Evolutionary conservation across 2,797 vertebrate species (phyloP).

Genomic region (Somateria mollissima): DNA sequence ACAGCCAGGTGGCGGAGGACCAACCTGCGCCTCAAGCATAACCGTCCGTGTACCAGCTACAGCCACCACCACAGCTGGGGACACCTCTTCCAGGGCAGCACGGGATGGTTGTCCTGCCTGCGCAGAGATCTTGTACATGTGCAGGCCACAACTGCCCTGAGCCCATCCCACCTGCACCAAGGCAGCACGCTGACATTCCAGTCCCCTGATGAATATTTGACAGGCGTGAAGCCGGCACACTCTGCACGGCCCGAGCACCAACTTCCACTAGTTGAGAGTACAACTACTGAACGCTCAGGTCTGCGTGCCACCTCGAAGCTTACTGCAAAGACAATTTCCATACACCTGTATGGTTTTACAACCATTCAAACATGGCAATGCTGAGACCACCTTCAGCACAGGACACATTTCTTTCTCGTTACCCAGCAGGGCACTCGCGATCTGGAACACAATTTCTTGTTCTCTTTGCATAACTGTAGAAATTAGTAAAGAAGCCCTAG

Average conservation of each 20-base stretch:
- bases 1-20: not conserved
- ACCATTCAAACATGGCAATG: not conserved
- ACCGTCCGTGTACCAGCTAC: fast-evolving
- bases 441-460: not conserved
- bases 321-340: not conserved
- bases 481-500: not conserved
- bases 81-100: not conserved
- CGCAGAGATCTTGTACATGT: not conserved
- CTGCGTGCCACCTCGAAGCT: not conserved
- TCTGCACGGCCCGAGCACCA: fast-evolving
- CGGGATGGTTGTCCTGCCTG: not conserved
- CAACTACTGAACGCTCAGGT: not conserved
- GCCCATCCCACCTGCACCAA: not conserved
- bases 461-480: not conserved
- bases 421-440: not conserved
- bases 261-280: not conserved
- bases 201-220: not conserved
- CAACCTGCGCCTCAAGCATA: not conserved
- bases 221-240: not conserved
- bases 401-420: not conserved
- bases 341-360: not conserved
- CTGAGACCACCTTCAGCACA: not conserved
- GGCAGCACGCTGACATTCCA: not conserved
- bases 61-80: not conserved
- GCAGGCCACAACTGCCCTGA: not conserved